These are phyloP conservation scores for Diadema setosum DNA, from an alignment of 35 echinoderm and acorn worm genomes.

Conservation along the genomic window DNA sequence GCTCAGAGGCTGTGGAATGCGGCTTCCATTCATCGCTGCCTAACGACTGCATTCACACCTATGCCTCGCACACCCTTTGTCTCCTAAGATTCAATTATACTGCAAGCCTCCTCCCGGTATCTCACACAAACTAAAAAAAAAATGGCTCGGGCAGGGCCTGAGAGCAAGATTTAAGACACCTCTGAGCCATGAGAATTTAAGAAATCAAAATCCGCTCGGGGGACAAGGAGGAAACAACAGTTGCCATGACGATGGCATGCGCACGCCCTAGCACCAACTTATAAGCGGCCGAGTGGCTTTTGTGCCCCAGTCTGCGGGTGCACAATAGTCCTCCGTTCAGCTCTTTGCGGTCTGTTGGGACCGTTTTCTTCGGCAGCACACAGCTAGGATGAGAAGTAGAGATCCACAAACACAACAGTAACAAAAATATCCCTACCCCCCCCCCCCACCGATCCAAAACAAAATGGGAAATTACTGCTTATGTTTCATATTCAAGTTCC, in stretches of 20 bases:
- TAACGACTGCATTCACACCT: slow-evolving; percentile 1
- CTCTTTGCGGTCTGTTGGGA: not conserved
- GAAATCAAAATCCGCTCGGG: slow-evolving; percentile 3
- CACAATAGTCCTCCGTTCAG: too few species aligned
- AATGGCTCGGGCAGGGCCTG: not conserved
- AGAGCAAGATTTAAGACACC: slow-evolving; percentile 19
- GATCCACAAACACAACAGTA: too few species aligned
- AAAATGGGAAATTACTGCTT: too few species aligned
- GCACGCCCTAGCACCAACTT: not conserved
- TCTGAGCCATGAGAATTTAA: not conserved
- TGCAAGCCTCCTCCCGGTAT: not conserved
- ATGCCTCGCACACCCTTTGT: slow-evolving; percentile 1
- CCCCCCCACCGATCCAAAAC: too few species aligned
- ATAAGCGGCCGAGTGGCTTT: too few species aligned
- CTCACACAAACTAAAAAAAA: not conserved
- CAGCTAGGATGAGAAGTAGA: not conserved
- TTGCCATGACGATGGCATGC: slow-evolving; percentile 6
- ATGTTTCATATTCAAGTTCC: too few species aligned
- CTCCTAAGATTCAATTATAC: slow-evolving; percentile 14
- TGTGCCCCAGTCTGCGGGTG: not conserved
- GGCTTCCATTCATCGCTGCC: too few species aligned
- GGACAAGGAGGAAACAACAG: slow-evolving; percentile 13
- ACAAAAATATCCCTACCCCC: too few species aligned
- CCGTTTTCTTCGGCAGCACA: not conserved
- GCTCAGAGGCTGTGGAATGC: too few species aligned